These are phyloP conservation scores for Mimas tiliae DNA, from an alignment of 2,888 invertebrate species.

Conservation along the genomic window DNA sequence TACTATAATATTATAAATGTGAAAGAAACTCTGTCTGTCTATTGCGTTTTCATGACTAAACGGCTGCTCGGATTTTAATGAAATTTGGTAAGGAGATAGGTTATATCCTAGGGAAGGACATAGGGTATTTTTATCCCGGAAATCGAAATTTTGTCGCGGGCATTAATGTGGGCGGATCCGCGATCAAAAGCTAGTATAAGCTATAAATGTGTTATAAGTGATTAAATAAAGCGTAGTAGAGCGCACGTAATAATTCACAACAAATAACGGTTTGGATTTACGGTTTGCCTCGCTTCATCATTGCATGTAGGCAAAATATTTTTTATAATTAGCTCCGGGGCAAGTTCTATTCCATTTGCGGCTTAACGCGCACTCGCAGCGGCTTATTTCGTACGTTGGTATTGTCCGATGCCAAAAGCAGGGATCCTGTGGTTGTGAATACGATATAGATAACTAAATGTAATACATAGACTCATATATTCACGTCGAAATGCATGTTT, in stretches of 20 bases:
- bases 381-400: slow-evolving; percentile 52
- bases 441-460: slow-evolving; percentile 58
- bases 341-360: slow-evolving; percentile 77
- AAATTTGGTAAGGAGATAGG: too few species aligned
- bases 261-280: slow-evolving; percentile 43
- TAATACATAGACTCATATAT: slow-evolving; percentile 54
- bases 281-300: slow-evolving; percentile 48
- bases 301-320: slow-evolving; percentile 44
- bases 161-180: too few species aligned
- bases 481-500: slow-evolving; percentile 58
- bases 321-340: slow-evolving; percentile 71
- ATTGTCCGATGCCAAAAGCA: slow-evolving; percentile 74
- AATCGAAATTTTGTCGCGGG: too few species aligned
- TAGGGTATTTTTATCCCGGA: too few species aligned
- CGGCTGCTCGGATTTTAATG: too few species aligned
- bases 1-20: too few species aligned
- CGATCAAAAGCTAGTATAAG: too few species aligned
- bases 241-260: slow-evolving; percentile 37
- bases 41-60: too few species aligned
- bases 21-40: too few species aligned
- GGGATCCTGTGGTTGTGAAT: slow-evolving; percentile 64
- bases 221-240: not conserved
- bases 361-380: slow-evolving; percentile 58
- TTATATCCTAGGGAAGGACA: too few species aligned
- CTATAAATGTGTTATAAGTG: not conserved